These are phyloP conservation scores for Burhinus oedicnemus DNA, from an alignment of 2,113 vertebrate species.

Conservation along the genomic window DNA sequence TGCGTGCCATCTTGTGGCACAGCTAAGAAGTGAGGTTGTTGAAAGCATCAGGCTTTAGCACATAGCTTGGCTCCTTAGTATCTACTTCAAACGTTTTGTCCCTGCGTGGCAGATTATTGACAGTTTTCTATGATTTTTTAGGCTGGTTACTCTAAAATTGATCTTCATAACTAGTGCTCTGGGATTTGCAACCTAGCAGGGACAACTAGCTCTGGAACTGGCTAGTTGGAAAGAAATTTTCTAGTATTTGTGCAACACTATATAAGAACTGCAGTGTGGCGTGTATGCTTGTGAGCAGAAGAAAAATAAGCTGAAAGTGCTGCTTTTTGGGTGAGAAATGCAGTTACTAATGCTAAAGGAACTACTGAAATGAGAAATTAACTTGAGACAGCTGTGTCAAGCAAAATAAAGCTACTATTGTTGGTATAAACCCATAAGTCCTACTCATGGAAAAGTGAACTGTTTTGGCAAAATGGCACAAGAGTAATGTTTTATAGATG, in stretches of 20 bases:
- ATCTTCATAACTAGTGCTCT: neutral
- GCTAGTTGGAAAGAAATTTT: neutral
- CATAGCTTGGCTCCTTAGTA: neutral
- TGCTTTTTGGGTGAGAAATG: neutral
- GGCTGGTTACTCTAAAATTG: neutral
- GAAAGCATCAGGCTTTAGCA: neutral
- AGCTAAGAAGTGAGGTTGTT: neutral
- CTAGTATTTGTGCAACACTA: neutral
- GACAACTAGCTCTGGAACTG: neutral
- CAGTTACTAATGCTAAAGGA: neutral
- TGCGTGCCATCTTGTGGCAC: conserved; percentile 2
- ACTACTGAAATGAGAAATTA: neutral
- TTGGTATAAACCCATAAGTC: neutral
- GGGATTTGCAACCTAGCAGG: neutral
- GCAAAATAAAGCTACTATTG: neutral
- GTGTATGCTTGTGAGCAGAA: neutral
- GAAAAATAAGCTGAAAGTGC: neutral
- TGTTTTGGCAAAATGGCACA: neutral
- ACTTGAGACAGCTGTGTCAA: neutral
- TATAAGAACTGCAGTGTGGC: neutral
- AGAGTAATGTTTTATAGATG: neutral
- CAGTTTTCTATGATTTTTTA: neutral
- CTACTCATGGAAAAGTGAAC: neutral
- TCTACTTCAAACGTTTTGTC: neutral
- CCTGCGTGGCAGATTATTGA: neutral